phyloP scores from a whole-genome alignment of 2,113 vertebrate genomes.

The Mormyrus iriodes region DNA sequence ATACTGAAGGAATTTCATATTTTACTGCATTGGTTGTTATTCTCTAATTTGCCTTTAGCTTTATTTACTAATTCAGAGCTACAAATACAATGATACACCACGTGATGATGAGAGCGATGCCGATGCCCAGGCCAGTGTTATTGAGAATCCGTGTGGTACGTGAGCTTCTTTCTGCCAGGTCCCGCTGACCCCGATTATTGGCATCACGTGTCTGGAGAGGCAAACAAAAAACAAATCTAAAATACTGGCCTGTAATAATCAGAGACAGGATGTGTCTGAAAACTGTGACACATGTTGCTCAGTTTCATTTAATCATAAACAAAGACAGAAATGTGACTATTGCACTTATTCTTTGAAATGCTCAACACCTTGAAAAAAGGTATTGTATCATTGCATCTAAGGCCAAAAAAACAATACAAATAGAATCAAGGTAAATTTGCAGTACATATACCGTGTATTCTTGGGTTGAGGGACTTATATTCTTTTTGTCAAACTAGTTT shows the following conservation, averaged over 20 bases:
- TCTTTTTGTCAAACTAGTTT: no score
- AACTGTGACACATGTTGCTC: neutral
- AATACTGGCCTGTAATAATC: neutral
- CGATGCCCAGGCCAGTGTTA: slow-evolving; percentile 32
- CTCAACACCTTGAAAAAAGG: neutral
- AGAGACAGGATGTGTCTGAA: neutral
- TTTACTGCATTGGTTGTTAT: neutral
- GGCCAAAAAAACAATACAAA: no score
- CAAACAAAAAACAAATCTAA: neutral
- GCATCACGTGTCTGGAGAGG: slow-evolving; percentile 15
- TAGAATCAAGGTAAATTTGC: no score
- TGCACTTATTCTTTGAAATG: neutral
- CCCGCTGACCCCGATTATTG: neutral
- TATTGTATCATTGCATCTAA: no score
- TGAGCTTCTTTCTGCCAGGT: slow-evolving; percentile 22
- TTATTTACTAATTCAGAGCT: neutral
- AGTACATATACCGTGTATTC: no score
- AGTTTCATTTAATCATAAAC: neutral
- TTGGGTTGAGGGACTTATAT: no score
- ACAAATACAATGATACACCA: slow-evolving; percentile 17
- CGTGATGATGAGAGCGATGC: neutral
- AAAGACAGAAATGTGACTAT: neutral
- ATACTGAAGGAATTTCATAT: no score
- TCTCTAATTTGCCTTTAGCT: neutral
- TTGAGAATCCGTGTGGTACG: slow-evolving; percentile 27